A percentile compares a stretch with the other conserved stretches of the same genome.
These are phyloP conservation scores for Chionis minor DNA, from an alignment of 2,113 vertebrate species.

Conservation along the genomic window DNA sequence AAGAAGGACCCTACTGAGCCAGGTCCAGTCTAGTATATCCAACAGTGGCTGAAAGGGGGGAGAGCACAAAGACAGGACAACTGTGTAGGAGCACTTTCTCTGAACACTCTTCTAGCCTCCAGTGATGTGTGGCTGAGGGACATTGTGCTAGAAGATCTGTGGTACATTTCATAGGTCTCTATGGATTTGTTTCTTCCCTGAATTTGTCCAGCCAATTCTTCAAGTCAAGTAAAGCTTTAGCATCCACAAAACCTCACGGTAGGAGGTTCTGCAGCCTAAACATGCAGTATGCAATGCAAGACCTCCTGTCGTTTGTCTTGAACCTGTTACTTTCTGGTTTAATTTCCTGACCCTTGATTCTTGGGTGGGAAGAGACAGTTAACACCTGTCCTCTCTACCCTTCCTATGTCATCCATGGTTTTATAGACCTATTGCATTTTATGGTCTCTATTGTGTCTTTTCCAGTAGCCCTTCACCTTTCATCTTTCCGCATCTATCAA, in stretches of 20 bases:
- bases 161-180: not conserved
- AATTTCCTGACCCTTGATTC: not conserved
- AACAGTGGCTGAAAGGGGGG: not conserved
- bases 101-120: not conserved
- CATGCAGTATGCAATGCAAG: not conserved
- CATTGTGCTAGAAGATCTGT: not conserved
- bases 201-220: not conserved
- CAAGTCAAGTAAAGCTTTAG: not conserved
- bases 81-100: not conserved
- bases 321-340: not conserved
- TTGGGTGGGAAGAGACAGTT: not conserved
- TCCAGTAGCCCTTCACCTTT: not conserved
- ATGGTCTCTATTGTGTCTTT: not conserved
- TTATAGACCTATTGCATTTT: not conserved
- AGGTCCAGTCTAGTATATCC: not conserved
- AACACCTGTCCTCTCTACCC: not conserved
- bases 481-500: not conserved
- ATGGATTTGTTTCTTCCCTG: not conserved
- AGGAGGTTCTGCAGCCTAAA: not conserved
- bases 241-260: not conserved
- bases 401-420: not conserved
- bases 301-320: not conserved
- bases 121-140: not conserved
- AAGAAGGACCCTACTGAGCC: not conserved
- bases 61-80: not conserved